Base-by-base conservation (phyloP, 2,113 vertebrate species). In the Centrocercus urophasianus region DNA sequence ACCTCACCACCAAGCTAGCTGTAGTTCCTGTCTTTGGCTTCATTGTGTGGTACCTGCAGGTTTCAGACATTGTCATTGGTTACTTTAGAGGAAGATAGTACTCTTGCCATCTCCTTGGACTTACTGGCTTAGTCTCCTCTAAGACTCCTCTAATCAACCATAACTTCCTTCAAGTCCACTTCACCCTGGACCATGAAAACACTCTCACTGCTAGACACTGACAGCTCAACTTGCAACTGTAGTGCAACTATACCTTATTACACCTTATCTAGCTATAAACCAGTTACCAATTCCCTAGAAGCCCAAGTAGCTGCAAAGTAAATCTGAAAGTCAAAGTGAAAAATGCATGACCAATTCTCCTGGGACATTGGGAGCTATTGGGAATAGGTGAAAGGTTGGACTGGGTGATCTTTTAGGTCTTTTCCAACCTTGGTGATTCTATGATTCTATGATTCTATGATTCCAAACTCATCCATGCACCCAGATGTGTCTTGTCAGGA, bases 341-440 rank as follows among this genome's bases (percentile, higher is more conserved):
- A 83, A 77, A 21, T 0, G 0, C 3, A 18, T 9, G 32, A 50
- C 14, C 1, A 1, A 2, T 47, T 82, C 40, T 42, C 45, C 61
- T 32, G 32, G 34, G 21, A 24, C 27, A 42, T 34, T 34, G 34
- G 34, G 34, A 34, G 34, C 34, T 34, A 34, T 34, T 34, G 34
- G 34, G 34, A 34, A 34, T 34, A 34, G 34, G 34, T 34, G 34
- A 34, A 34, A 5, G 34, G 34, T 34, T 34, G 34, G 34, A 34
- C 34, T 34, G 34, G 34, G 34, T 34, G 34, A 34, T 34, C 34
- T 34, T 34, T 34, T 34, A 34, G 34, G 34, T 34, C 34, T 34
- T 34, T 34, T 34, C 34, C 34, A 34, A 34, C 34, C 34, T 34
- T 34, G 34, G 34, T 34, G 34, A 34, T 34, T 34, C 34, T 34